Base-by-base conservation (phyloP, 2,888 invertebrate genomes). In the Beris morrisii region DNA sequence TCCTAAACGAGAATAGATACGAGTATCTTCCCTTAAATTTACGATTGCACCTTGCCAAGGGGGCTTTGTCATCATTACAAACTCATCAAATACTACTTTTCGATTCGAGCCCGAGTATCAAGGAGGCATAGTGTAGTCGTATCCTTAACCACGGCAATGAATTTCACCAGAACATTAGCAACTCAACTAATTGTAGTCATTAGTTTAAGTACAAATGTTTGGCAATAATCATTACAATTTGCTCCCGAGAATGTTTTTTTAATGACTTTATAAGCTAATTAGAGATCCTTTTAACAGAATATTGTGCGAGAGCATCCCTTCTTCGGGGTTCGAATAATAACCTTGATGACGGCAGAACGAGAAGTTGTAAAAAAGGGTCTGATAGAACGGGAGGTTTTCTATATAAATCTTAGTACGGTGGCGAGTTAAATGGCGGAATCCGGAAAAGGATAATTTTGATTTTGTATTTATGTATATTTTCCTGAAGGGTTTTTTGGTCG, bases 181-280 rank as follows among this genome's bases (percentile, higher is more conserved):
- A 46, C 64, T 46, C 45, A 54, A 53, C 55, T 64, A 54, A 64
- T 64, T 64, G 64, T 45, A n/a, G 66, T 66, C 69, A 66, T 69
- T 69, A 69, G 69, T 66, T 64, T 55, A 65, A 69, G 66, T 64
- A 64, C 66, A 65, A 69, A 69, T 69, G 66, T 66, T 69, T 58
- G 65, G 69, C 69, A 69, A 69, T 69, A 66, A 69, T 69, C 66
- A 66, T 69, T 69, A 66, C 64, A 66, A 55, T 69, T 66, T 66
- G 64, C 48, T 38, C 59, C 64, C 54, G 15, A 13, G 55, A 66
- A 69, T 69, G 66, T 56, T 55, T 69, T 68, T 66, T 61, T 69
- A 66, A 69, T 69, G 66, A 65, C 59, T 66, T 68, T 64, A 64
- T 55, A 64, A 64, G 63, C 28, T 63, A 53, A 63, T 63, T 63